Evolutionary conservation across 2,113 vertebrate species (phyloP).

Genomic region (Sminthopsis crassicaudata): DNA sequence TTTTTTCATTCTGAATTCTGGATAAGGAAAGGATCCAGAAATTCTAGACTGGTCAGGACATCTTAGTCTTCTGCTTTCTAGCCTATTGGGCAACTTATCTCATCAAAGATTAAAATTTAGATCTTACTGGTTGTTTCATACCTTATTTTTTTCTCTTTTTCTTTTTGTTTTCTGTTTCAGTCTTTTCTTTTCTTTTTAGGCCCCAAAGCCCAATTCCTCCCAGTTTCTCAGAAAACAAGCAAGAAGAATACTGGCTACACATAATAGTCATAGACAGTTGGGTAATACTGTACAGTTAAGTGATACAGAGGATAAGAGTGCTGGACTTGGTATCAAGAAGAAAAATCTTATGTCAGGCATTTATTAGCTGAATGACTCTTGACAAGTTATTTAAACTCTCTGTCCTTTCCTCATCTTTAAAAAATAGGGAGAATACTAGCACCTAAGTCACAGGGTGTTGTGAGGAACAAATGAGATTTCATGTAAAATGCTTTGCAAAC

Average conservation of each 20-base stretch:
- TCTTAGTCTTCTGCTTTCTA: neutral
- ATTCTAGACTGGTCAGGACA: neutral
- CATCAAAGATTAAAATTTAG: neutral
- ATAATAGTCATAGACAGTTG: neutral
- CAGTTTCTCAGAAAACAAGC: neutral
- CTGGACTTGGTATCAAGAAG: neutral
- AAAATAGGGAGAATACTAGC: neutral
- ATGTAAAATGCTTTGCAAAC: neutral
- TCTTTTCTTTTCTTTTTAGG: neutral
- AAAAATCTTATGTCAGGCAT: neutral
- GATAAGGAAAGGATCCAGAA: neutral
- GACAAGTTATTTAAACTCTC: neutral
- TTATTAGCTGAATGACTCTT: neutral
- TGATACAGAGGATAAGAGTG: neutral
- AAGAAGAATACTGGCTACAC: neutral
- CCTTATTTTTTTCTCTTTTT: neutral
- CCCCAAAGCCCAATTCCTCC: neutral
- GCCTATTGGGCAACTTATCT: neutral
- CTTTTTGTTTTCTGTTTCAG: neutral
- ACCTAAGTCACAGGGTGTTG: neutral
- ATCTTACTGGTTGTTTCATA: neutral
- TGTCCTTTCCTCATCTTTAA: neutral
- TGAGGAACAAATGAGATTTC: neutral
- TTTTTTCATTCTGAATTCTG: neutral
- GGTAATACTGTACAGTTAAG: neutral